phyloP scores from a whole-genome alignment of 30 jellyfish, hydroid and myxozoan genomes.

The Rhopilema esculentum region DNA sequence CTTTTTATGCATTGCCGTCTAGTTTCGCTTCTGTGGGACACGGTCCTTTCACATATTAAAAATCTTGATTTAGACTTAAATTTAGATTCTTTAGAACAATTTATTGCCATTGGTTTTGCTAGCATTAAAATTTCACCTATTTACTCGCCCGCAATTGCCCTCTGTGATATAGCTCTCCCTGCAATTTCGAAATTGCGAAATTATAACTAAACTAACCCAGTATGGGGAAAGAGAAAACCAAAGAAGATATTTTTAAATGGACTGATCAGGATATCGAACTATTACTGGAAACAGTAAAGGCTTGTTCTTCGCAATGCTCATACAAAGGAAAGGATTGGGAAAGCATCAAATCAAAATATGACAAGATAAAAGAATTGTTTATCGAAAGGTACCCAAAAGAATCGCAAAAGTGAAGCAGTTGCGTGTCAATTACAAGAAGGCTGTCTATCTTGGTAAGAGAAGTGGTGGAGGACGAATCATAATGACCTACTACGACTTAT shows the following conservation, averaged over 20 bases:
- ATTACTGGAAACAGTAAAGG: conserved; percentile 56
- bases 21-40: too few species aligned
- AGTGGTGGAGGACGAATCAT: conserved; percentile 38
- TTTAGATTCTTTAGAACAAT: too few species aligned
- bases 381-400: conserved; percentile 25
- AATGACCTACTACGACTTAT: conserved; percentile 29
- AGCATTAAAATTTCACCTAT: too few species aligned
- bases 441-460: conserved; percentile 43
- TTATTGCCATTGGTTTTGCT: too few species aligned
- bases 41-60: too few species aligned
- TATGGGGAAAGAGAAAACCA: conserved; percentile 36
- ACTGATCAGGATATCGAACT: conserved; percentile 54
- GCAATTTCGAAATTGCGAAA: conserved; percentile 4
- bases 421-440: conserved; percentile 39
- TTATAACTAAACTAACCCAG: conserved; percentile 23
- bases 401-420: conserved; percentile 41
- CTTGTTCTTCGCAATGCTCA: conserved; percentile 24
- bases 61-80: too few species aligned
- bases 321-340: conserved; percentile 59
- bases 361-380: conserved; percentile 34
- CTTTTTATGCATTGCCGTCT: neutral
- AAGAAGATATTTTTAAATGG: conserved; percentile 35
- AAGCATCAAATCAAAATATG: conserved; percentile 51
- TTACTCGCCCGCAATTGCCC: too few species aligned
- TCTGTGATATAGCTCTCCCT: too few species aligned